These are phyloP conservation scores for Phaethornis superciliosus DNA, from an alignment of 2,113 vertebrate species.

Conservation along the genomic window DNA sequence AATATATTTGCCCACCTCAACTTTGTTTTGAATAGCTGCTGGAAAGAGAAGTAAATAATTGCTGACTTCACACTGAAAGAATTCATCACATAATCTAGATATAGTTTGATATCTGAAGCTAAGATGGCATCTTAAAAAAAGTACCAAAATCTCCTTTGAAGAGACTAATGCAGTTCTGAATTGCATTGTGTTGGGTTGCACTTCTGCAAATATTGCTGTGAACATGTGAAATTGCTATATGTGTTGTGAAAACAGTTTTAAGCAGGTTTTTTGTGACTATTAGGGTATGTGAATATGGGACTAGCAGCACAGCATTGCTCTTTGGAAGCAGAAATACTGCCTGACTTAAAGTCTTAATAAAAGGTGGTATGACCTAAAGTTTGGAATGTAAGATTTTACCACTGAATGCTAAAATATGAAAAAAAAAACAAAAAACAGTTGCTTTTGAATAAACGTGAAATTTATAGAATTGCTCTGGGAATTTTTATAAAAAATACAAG, in stretches of 20 bases:
- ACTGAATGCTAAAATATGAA: neutral
- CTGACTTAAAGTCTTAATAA: neutral
- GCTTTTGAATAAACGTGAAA: neutral
- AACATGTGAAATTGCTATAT: neutral
- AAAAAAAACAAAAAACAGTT: rapidly evolving
- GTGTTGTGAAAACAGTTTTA: neutral
- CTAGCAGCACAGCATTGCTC: neutral
- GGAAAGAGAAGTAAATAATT: neutral
- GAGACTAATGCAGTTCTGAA: neutral
- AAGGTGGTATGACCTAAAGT: neutral
- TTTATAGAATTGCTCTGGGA: neutral
- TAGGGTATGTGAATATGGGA: neutral
- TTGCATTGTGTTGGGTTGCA: neutral
- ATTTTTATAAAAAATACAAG: neutral
- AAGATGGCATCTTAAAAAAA: neutral
- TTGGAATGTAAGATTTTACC: neutral
- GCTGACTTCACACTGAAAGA: neutral
- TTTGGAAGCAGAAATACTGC: neutral
- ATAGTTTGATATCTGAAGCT: neutral
- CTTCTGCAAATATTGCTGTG: neutral
- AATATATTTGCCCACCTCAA: neutral
- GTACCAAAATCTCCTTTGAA: neutral
- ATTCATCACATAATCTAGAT: neutral
- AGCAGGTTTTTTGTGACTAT: neutral
- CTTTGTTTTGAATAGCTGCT: neutral